These are phyloP conservation scores for Hypsibius dujardini DNA, from an alignment of 1,140 invertebrate species.

Conservation along the genomic window DNA sequence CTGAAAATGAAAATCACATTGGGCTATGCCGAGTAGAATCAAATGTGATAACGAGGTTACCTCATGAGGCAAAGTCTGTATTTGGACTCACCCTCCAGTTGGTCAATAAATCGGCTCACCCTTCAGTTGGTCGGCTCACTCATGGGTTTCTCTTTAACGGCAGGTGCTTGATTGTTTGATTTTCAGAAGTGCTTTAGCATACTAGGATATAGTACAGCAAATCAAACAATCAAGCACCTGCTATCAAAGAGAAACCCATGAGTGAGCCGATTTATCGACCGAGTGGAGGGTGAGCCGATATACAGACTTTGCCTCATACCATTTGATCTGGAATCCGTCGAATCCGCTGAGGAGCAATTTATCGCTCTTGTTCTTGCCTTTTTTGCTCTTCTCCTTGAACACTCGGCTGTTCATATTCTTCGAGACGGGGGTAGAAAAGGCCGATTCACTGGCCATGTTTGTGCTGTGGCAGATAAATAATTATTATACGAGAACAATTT, in stretches of 20 bases:
- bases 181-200: background rate
- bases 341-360: background rate
- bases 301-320: background rate
- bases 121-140: background rate
- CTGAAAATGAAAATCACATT: no score
- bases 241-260: no score
- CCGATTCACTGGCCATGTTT: no score
- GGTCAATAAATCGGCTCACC: no score
- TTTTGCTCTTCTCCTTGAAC: background rate
- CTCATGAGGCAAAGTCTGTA: no score
- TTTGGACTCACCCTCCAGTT: no score
- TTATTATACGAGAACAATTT: no score
- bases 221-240: background rate
- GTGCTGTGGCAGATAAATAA: no score
- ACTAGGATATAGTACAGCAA: background rate
- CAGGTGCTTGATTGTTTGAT: background rate
- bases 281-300: no score
- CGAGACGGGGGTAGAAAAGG: background rate
- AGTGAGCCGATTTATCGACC: no score
- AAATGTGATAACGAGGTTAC: no score
- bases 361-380: background rate
- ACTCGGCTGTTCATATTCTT: conserved; percentile 9
- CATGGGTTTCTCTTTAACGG: background rate
- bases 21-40: no score
- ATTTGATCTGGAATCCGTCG: background rate